Base-by-base conservation (phyloP, 2,113 vertebrate species). In the Sprattus sprattus region DNA sequence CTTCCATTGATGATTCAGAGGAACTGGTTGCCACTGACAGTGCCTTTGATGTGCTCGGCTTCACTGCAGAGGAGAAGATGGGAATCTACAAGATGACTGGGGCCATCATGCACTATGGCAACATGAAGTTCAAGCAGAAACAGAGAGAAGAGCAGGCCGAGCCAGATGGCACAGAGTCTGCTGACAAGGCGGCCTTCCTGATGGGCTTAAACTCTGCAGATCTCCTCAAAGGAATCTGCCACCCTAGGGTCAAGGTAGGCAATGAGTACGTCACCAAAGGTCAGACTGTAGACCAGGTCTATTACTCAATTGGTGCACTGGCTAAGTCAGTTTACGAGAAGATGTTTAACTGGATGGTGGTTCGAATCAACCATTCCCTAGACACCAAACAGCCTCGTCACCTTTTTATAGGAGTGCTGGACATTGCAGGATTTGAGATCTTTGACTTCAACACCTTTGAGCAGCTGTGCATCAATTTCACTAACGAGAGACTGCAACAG, bases 71-170 rank as follows among this genome's bases (percentile, higher is more conserved):
- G 10, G 97, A 98, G 91, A 98, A 98, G 88, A 93, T 90, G 9
- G 94, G 94, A 0, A 88, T 97, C 82, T 98, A 98, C 89, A 97
- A 97, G 89, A 89, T 97, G 83, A 97, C 94, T 0, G 97, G 97
- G 0, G 96, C 97, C 88, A 97, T 97, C 87, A 97, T 97, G 97
- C 97, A 97, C 89, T 95, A 95, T 0, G 97, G 97, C 22, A 97
- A 97, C 91, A 95, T 97, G 96, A 97, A 95, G 90, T 97, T 97
- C 92, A 97, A 97, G 89, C 96, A 97, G 90, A 97, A 96, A 90
- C 97, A 97, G 88, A 92, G 97, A 0, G 97, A 98, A 84, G 97
- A 98, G 86, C 97, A 97, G 90, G 97, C 96, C 0, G 97, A 97
- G 89, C 92, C 96, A 0, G 97, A 97, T 0, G 96, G 97, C 80